A percentile compares a stretch with the other conserved stretches of the same genome.
phyloP scores from a whole-genome alignment of 2,888 invertebrate genomes.

The Diloba caeruleocephala region DNA sequence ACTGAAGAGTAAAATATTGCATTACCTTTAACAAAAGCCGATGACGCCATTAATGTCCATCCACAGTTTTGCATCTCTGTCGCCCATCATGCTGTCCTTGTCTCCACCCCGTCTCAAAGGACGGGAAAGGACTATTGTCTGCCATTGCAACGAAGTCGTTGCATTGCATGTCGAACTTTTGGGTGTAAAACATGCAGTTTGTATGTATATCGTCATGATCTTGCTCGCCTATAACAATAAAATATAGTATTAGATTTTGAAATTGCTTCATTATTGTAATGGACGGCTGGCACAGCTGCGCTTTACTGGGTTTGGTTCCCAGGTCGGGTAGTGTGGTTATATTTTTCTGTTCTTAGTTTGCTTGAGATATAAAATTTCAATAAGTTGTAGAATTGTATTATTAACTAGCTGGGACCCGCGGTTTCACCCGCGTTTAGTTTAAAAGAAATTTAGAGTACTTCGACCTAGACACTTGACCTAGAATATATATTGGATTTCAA shows the following conservation, averaged over 20 bases:
- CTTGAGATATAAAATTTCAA: too few species aligned
- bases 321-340: too few species aligned
- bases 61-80: slow-evolving; percentile 67
- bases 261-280: background rate
- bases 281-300: too few species aligned
- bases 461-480: too few species aligned
- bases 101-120: slow-evolving; percentile 66
- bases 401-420: too few species aligned
- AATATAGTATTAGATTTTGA: slow-evolving; percentile 16
- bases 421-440: too few species aligned
- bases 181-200: slow-evolving; percentile 52
- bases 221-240: slow-evolving; percentile 13
- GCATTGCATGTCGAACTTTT: slow-evolving; percentile 55
- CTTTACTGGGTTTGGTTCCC: too few species aligned
- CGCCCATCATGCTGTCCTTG: slow-evolving; percentile 51
- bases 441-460: too few species aligned
- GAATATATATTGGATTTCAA: too few species aligned
- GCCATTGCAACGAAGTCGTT: slow-evolving; percentile 39
- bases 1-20: slow-evolving; percentile 39
- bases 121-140: slow-evolving; percentile 66
- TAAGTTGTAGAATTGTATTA: too few species aligned
- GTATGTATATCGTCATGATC: slow-evolving; percentile 32
- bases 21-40: slow-evolving; percentile 59
- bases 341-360: too few species aligned
- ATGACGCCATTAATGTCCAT: slow-evolving; percentile 79